Conservation (phyloP, 2,113 vertebrate genomes). For the Mirza zaza region DNA sequence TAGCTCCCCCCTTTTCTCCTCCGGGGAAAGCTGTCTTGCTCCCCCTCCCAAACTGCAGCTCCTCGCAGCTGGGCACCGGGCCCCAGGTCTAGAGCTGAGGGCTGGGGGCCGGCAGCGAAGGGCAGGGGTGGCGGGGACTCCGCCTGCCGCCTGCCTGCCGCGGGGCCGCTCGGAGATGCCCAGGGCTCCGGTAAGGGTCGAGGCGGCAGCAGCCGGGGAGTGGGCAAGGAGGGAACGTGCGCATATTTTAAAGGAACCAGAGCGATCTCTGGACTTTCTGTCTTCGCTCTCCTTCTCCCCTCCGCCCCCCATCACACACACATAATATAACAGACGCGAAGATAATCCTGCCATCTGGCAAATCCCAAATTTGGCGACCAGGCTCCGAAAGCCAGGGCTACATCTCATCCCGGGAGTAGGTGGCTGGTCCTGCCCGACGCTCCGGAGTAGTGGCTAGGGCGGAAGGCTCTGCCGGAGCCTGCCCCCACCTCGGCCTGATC, state of each 20-base stretch:
- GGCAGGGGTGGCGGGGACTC: neutral
- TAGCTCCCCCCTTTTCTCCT: neutral
- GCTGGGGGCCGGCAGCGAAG: neutral
- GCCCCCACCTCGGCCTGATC: neutral
- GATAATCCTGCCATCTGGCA: slow-evolving; percentile 78
- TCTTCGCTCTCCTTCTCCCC: neutral
- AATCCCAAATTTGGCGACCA: slow-evolving; percentile 68
- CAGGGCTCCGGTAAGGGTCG: neutral
- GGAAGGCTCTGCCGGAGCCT: accelerated
- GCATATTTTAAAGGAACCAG: slow-evolving; percentile 45
- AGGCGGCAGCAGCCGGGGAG: neutral
- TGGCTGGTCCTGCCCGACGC: slow-evolving; percentile 5
- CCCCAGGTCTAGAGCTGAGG: neutral
- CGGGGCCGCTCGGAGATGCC: neutral
- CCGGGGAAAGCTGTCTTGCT: accelerated
- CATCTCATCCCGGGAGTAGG: slow-evolving; percentile 34
- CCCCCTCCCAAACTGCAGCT: neutral
- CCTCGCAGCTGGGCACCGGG: neutral
- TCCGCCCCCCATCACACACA: neutral
- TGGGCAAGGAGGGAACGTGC: neutral
- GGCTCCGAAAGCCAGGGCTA: slow-evolving; percentile 35
- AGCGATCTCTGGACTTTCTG: slow-evolving; percentile 59
- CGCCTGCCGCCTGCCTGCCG: neutral
- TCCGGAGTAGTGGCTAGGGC: neutral
- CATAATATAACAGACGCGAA: slow-evolving; percentile 60